Evolutionary conservation across 2,888 invertebrate genomes (phyloP), one percentile per base, ranked within the genome.

Genomic region (Lasiommata megera): DNA sequence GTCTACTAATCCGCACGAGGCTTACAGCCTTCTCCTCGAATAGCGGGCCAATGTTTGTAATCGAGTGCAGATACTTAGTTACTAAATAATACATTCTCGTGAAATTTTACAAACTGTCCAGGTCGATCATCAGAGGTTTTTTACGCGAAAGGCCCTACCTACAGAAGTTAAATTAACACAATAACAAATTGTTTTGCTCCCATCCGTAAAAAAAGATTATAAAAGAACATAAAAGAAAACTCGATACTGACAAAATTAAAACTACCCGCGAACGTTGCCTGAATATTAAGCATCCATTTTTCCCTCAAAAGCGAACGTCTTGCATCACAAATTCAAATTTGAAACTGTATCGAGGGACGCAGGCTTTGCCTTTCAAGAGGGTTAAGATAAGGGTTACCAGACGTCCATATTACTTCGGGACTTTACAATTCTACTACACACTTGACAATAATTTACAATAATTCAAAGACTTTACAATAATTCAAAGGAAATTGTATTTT

Each of bases 311-410:
- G 68, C 67, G 65, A 71, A 66, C 63, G 67, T 57, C 63, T 58
- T 58, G 67, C 66, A 65, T 67, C 68, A 69, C 67, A 73, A 75
- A 77, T 80, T 79, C 79, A 78, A 80, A 80, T 79, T 77, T 73
- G 72, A 71, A 76, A 76, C 76, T 76, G 75, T 73, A 74, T 74
- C 70, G 70, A 64, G 65, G 68, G 57, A 57, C 43, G 50, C 17
- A 9, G 50, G 9, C 31, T 48, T 17, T 17, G 48, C 40, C 14
- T 40, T 47, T 48, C 37, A 31, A 40, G 54, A 55, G 54, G 54
- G 54, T 55, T 54, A 38, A 28, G n/a, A 38, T 6, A 12, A 46
- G 31, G 46, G 46, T 46, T 46, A 9, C 46, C 29, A 46, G 16
- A 8, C 9, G 6, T 46, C 11, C 16, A 14, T 29, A n/a, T 9